These are phyloP conservation scores for Pantelozetes paolii DNA, from an alignment of 2,888 invertebrate genomes.

Conservation along the genomic window DNA sequence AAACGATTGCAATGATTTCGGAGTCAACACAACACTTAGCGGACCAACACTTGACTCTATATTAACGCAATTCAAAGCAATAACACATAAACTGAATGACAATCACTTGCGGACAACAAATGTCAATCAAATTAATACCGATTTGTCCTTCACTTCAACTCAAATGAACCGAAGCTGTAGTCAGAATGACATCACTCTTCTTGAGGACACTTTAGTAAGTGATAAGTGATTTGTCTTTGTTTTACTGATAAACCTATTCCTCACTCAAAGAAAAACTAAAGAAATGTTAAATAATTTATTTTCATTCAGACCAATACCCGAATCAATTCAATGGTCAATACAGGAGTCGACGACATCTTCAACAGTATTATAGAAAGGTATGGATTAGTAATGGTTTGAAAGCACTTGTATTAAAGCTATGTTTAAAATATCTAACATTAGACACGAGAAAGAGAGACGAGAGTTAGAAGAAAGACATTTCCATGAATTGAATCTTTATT, in stretches of 20 bases:
- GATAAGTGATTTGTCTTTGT: not conserved
- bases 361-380: conserved; percentile 14
- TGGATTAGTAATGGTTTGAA: not conserved
- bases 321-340: not conserved
- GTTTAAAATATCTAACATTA: no score
- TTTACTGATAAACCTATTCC: no score
- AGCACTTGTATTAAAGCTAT: no score
- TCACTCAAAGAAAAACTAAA: no score
- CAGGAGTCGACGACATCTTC: not conserved
- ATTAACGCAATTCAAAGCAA: not conserved
- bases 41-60: conserved; percentile 16
- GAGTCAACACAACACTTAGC: conserved; percentile 6
- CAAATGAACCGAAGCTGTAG: conserved; percentile 13
- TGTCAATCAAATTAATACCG: not conserved
- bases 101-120: not conserved
- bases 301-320: not conserved
- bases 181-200: conserved; percentile 4
- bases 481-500: conserved; percentile 48
- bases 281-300: not conserved
- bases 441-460: conserved; percentile 59
- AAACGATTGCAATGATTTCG: not conserved
- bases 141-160: not conserved
- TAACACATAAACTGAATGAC: not conserved
- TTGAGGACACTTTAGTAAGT: not conserved
- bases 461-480: conserved; percentile 58